phyloP scores from a whole-genome alignment of 1,140 invertebrate species.

The Scaptomyza pallida region DNA sequence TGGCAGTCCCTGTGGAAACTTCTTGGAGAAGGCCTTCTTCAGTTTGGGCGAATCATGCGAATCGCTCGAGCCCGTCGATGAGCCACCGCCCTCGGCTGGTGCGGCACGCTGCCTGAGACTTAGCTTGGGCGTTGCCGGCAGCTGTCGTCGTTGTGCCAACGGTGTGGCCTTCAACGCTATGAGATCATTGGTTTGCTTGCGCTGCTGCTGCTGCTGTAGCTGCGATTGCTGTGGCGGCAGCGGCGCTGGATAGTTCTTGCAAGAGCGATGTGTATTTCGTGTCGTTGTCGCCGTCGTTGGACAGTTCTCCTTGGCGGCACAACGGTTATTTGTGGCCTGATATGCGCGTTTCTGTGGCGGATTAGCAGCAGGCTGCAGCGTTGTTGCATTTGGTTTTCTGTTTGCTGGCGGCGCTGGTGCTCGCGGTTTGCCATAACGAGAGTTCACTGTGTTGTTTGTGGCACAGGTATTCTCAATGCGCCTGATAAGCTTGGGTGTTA shows the following conservation, averaged over 20 bases:
- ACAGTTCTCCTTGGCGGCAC: slow-evolving; percentile 77
- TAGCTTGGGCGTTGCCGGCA: slow-evolving; percentile 65
- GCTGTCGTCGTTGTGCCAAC: slow-evolving; percentile 54
- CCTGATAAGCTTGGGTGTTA: slow-evolving; percentile 77
- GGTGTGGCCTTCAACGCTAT: slow-evolving; percentile 59
- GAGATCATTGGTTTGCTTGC: slow-evolving; percentile 72
- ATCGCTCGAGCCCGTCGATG: slow-evolving; percentile 72
- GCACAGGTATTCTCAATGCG: slow-evolving; percentile 73
- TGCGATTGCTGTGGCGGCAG: slow-evolving; percentile 57
- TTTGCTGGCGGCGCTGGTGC: slow-evolving; percentile 52
- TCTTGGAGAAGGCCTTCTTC: slow-evolving; percentile 80
- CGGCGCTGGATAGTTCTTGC: slow-evolving; percentile 77
- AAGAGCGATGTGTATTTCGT: slow-evolving; percentile 57
- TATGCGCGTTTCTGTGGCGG: slow-evolving; percentile 77
- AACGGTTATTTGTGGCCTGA: slow-evolving; percentile 51
- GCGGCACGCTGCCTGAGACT: slow-evolving; percentile 53
- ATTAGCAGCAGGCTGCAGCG: slow-evolving; percentile 26
- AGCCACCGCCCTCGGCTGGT: slow-evolving; percentile 27
- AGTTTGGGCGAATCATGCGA: slow-evolving; percentile 77
- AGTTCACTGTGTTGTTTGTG: slow-evolving; percentile 26
- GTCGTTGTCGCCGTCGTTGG: slow-evolving; percentile 16
- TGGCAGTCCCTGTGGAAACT: slow-evolving; percentile 81
- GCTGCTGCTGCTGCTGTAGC: slow-evolving; percentile 35
- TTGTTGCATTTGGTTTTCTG: slow-evolving; percentile 56
- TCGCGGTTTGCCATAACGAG: slow-evolving; percentile 56